Conservation (phyloP, 2,888 invertebrate species). For the Chrysomela aeneicollis region DNA sequence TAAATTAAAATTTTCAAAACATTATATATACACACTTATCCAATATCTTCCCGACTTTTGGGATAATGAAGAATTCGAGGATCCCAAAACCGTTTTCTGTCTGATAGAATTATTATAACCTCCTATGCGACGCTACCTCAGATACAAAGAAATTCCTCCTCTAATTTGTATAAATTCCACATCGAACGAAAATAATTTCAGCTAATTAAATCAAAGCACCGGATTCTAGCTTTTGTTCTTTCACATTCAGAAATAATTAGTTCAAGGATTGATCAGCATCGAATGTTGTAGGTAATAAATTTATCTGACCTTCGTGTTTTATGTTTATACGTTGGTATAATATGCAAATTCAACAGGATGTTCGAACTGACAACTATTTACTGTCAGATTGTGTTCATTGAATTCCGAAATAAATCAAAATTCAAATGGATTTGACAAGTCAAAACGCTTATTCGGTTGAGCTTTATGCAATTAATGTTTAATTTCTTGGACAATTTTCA, state of each 20-base stretch:
- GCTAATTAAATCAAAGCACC: conserved; percentile 6
- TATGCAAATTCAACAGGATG: background rate
- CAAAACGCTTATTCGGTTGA: too few relatives aligned
- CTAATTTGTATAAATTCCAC: conserved; percentile 28
- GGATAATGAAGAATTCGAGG: conserved; percentile 1
- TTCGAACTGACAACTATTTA: background rate
- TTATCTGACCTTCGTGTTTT: background rate
- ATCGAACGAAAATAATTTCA: background rate
- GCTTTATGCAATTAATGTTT: too few relatives aligned
- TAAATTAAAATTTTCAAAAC: too few relatives aligned
- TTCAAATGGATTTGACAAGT: too few relatives aligned
- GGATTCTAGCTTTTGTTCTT: conserved; percentile 3
- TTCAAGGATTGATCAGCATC: background rate
- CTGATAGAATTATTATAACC: conserved; percentile 28
- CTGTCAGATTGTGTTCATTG: too few relatives aligned
- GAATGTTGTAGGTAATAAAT: background rate
- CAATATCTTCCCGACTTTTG: background rate
- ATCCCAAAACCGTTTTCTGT: conserved; percentile 30
- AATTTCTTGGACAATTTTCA: too few relatives aligned
- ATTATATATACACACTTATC: too few relatives aligned
- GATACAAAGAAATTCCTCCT: conserved; percentile 20
- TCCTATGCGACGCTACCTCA: conserved; percentile 19
- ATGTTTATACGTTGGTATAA: background rate
- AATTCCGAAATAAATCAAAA: too few relatives aligned
- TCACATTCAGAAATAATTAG: background rate